A percentile compares a stretch with the other conserved stretches of the same genome.
Conservation (phyloP, 2,888 invertebrate genomes). For the Macaria notata region DNA sequence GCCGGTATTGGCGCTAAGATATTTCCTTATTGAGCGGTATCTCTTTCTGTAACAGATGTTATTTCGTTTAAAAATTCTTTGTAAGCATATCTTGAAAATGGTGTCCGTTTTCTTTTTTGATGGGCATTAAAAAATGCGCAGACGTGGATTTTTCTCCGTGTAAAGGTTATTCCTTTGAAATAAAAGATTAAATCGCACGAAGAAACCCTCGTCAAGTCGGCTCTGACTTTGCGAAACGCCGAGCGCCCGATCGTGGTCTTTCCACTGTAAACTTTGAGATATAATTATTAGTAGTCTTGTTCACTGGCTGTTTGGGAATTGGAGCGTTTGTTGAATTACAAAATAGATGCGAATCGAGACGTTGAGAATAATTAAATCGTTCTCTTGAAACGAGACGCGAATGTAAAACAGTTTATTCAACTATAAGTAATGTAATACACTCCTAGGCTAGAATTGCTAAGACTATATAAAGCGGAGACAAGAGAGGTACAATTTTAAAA, state of each 20-base stretch:
- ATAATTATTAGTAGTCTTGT: slow-evolving; percentile 45
- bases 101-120: slow-evolving; percentile 7
- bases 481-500: too few species aligned
- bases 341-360: slow-evolving; percentile 22
- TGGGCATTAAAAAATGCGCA: slow-evolving; percentile 15
- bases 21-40: slow-evolving; percentile 10
- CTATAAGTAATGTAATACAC: too few species aligned
- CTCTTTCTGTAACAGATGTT: slow-evolving; percentile 7
- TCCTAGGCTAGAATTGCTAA: too few species aligned
- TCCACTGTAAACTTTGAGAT: slow-evolving; percentile 37
- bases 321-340: slow-evolving; percentile 39
- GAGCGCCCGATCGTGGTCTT: slow-evolving; percentile 37
- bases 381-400: slow-evolving; percentile 9
- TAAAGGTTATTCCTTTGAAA: slow-evolving; percentile 34
- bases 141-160: slow-evolving; percentile 17
- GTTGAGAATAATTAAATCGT: slow-evolving; percentile 16
- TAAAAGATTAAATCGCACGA: slow-evolving; percentile 49
- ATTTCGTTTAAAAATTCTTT: slow-evolving; percentile 10
- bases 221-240: slow-evolving; percentile 36
- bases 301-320: slow-evolving; percentile 37
- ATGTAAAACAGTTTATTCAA: not conserved
- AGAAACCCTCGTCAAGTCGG: slow-evolving; percentile 57
- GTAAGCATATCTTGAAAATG: slow-evolving; percentile 7
- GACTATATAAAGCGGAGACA: too few species aligned
- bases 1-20: slow-evolving; percentile 10